Conservation (phyloP, 2,888 invertebrate species). For the Cheilosia vulpina region DNA sequence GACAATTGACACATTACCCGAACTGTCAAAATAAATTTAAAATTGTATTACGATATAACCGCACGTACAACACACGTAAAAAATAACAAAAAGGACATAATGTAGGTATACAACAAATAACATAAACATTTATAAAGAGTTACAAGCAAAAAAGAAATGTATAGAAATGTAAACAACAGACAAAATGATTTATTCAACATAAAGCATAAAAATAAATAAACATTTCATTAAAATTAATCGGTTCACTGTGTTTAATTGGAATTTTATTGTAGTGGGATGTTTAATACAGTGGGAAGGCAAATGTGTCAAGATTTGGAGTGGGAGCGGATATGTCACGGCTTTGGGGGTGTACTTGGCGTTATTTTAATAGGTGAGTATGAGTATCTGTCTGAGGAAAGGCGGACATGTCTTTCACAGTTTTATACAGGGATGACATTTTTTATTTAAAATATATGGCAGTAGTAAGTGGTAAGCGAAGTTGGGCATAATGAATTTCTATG, state of each 20-base stretch:
- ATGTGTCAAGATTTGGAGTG: too few relatives aligned
- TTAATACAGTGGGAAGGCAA: neutral
- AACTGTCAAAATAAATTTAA: constrained; percentile 44
- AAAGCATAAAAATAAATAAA: constrained; percentile 53
- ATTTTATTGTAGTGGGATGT: neutral
- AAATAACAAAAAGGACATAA: constrained; percentile 10
- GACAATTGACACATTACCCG: constrained; percentile 35
- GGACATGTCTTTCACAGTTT: too few relatives aligned
- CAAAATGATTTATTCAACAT: constrained; percentile 37
- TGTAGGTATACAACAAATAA: constrained; percentile 37
- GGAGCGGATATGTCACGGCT: too few relatives aligned
- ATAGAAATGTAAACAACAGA: constrained; percentile 32
- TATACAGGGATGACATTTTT: too few relatives aligned
- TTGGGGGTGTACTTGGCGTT: too few relatives aligned
- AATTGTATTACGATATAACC: constrained; percentile 40
- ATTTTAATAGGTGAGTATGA: too few relatives aligned
- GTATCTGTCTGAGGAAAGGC: too few relatives aligned
- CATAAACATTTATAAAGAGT: constrained; percentile 30
- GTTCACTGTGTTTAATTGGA: neutral
- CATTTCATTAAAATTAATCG: constrained; percentile 60
- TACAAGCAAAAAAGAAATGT: constrained; percentile 14
- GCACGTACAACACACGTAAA: constrained; percentile 38
- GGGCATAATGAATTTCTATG: too few relatives aligned
- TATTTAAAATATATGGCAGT: too few relatives aligned
- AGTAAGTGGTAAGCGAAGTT: too few relatives aligned